phyloP scores from a whole-genome alignment of 2,797 vertebrate genomes.

The Clamator glandarius region DNA sequence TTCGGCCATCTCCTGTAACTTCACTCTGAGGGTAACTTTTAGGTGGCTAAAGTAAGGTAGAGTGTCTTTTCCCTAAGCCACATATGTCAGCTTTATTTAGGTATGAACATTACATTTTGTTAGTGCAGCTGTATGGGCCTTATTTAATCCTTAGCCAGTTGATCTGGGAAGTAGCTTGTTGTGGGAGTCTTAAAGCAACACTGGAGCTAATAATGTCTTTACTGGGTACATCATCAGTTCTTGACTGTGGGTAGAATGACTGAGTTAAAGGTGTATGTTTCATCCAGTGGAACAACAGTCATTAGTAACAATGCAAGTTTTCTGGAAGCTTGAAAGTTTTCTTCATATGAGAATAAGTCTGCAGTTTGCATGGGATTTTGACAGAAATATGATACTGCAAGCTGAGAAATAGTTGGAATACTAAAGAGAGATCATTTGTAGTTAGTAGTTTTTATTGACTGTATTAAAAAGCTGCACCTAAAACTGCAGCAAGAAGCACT shows the following conservation, averaged over 20 bases:
- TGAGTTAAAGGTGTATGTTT: background rate
- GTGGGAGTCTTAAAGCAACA: background rate
- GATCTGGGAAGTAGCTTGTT: background rate
- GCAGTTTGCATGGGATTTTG: background rate
- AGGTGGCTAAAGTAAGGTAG: background rate
- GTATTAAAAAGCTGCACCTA: background rate
- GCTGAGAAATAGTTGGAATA: background rate
- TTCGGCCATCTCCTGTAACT: background rate
- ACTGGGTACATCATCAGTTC: background rate
- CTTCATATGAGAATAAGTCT: background rate
- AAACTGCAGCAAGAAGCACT: background rate
- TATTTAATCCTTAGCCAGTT: background rate
- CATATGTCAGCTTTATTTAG: background rate
- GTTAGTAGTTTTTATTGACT: background rate
- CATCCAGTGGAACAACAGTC: background rate
- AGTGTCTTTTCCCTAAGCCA: background rate
- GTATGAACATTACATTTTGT: background rate
- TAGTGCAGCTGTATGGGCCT: background rate
- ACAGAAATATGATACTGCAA: background rate
- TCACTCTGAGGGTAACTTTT: background rate
- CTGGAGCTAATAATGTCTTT: background rate
- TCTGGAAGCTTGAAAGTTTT: background rate
- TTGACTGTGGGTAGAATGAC: background rate
- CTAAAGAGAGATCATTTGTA: background rate
- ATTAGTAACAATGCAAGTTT: background rate